Percentiles rank a stretch among this genome's conserved stretches.
Conservation (phyloP, 2,888 invertebrate genomes). For the Drosophila monieri region DNA sequence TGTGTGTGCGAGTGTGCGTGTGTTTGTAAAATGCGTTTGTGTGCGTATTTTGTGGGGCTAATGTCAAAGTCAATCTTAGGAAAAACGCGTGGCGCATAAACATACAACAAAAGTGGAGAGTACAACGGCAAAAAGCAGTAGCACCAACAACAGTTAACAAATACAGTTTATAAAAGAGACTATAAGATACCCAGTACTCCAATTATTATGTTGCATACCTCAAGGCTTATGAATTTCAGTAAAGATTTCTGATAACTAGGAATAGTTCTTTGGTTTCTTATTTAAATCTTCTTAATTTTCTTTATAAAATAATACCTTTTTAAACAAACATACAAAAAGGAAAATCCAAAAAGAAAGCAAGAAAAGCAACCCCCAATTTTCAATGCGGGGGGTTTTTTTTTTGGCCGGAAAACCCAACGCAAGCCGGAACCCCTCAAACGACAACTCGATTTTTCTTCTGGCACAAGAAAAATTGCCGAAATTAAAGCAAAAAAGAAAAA, state of each 20-base stretch:
- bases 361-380: slow-evolving; percentile 52
- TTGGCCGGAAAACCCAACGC: slow-evolving; percentile 43
- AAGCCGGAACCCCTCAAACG: slow-evolving; percentile 58
- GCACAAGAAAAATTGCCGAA: slow-evolving; percentile 78
- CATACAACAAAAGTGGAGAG: slow-evolving; percentile 66
- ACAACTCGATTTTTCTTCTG: slow-evolving; percentile 77
- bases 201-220: background rate
- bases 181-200: slow-evolving; percentile 2
- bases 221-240: background rate
- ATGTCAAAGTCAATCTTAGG: slow-evolving; percentile 81
- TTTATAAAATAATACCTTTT: background rate
- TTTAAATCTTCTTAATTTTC: background rate
- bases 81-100: slow-evolving; percentile 78
- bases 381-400: slow-evolving; percentile 36
- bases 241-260: background rate
- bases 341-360: slow-evolving; percentile 48
- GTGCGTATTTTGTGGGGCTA: slow-evolving; percentile 70
- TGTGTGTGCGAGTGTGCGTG: slow-evolving; percentile 13
- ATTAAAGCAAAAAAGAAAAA: slow-evolving; percentile 79
- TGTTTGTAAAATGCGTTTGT: slow-evolving; percentile 23
- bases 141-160: slow-evolving; percentile 34
- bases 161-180: slow-evolving; percentile 7
- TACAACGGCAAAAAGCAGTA: slow-evolving; percentile 54
- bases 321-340: slow-evolving; percentile 4
- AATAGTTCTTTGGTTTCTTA: background rate